Evolutionary conservation across 2,797 vertebrate genomes (phyloP).

Genomic region (Malacoraja senta): DNA sequence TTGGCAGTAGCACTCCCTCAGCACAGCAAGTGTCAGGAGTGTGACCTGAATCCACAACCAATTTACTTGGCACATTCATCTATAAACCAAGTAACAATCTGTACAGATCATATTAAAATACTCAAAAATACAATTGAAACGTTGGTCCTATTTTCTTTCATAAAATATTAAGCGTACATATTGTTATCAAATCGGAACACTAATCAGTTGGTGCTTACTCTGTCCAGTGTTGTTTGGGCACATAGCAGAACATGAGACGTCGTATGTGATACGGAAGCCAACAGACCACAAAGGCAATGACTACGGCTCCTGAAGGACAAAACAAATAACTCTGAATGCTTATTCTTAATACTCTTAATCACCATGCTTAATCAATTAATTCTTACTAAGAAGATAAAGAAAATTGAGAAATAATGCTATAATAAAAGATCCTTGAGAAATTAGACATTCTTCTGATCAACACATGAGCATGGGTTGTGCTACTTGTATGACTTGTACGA

Average conservation of each 20-base stretch:
- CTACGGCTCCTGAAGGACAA: constrained; percentile 72
- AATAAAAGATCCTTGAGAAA: constrained; percentile 41
- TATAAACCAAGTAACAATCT: background rate
- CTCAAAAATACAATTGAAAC: background rate
- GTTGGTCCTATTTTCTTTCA: background rate
- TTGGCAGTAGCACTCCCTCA: too few species aligned
- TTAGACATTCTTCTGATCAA: background rate
- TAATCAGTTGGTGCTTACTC: constrained; percentile 67
- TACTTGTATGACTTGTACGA: too few species aligned
- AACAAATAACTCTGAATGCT: constrained; percentile 30
- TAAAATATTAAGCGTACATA: background rate
- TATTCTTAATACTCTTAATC: background rate
- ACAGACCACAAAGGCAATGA: constrained; percentile 90
- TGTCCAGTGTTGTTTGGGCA: constrained; percentile 72
- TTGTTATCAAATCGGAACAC: background rate
- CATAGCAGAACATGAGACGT: constrained; percentile 90
- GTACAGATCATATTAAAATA: background rate
- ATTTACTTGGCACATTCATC: background rate
- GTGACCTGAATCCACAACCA: background rate
- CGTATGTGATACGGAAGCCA: constrained; percentile 89
- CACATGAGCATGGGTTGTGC: too few species aligned
- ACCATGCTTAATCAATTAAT: background rate
- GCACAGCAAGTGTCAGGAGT: too few species aligned
- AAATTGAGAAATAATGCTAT: constrained; percentile 47
- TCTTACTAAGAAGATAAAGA: constrained; percentile 48